Percentiles rank a stretch among this genome's conserved stretches.
Evolutionary conservation across 2,797 vertebrate genomes (phyloP).

Genomic region (Sciaenops ocellatus): DNA sequence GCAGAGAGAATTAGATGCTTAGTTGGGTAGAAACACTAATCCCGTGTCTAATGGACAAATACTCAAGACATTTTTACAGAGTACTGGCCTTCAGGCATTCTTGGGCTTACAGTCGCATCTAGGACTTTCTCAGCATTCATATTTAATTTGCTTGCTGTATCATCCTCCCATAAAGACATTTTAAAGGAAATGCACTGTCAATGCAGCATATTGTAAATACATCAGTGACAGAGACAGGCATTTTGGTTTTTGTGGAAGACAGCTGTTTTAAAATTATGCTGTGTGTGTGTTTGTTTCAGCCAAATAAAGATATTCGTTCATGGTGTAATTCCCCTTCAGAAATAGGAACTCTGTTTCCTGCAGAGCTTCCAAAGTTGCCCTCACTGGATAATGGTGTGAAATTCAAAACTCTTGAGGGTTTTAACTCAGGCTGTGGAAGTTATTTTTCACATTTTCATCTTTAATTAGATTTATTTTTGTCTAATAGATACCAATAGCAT

Average conservation of each 20-base stretch:
- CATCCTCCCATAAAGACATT: slow-evolving; percentile 12
- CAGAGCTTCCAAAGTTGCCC: slow-evolving; percentile 14
- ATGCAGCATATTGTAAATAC: slow-evolving; percentile 23
- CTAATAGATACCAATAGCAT: slow-evolving; percentile 20
- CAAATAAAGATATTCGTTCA: slow-evolving; percentile 39
- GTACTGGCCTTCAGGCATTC: slow-evolving; percentile 38
- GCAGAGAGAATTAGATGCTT: slow-evolving; percentile 21
- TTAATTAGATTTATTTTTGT: slow-evolving; percentile 34
- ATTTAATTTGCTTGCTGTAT: slow-evolving; percentile 43
- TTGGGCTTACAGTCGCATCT: slow-evolving; percentile 16
- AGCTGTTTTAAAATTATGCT: slow-evolving; percentile 9
- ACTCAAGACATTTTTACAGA: slow-evolving; percentile 50
- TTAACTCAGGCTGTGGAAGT: slow-evolving; percentile 20
- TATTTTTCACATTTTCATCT: slow-evolving; percentile 39
- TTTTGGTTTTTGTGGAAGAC: slow-evolving; percentile 28
- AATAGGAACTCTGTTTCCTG: slow-evolving; percentile 40
- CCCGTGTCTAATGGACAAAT: slow-evolving; percentile 63
- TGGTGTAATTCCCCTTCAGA: slow-evolving; percentile 33
- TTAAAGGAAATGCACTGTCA: slow-evolving; percentile 1
- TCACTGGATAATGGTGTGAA: slow-evolving; percentile 24
- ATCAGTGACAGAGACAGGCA: slow-evolving; percentile 26
- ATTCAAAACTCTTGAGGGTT: slow-evolving; percentile 37
- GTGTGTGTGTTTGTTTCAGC: slow-evolving; percentile 3
- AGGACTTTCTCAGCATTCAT: slow-evolving; percentile 26
- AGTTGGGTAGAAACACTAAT: slow-evolving; percentile 41